Evolutionary conservation across 1,140 invertebrate species (phyloP).

Genomic region (Archivesica marissinica): DNA sequence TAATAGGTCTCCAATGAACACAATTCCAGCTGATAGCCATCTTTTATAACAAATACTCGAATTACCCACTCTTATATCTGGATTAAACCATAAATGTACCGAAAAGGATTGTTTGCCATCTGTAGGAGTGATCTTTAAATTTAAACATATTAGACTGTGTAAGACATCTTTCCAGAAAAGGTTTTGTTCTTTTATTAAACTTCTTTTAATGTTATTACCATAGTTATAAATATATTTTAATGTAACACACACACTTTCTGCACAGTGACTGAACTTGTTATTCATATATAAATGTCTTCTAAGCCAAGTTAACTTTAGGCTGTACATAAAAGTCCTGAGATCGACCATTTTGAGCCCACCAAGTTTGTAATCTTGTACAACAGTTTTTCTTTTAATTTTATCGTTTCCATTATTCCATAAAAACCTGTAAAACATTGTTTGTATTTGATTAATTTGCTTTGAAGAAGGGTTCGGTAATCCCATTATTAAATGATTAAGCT

Average conservation of each 20-base stretch:
- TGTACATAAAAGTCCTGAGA: background rate
- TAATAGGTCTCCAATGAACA: background rate
- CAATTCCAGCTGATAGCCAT: background rate
- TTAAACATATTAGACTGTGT: background rate
- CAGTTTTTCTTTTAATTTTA: conserved; percentile 15
- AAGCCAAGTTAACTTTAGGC: conserved; percentile 6
- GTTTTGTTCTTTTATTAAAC: background rate
- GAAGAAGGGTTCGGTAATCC: background rate
- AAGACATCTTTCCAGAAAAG: conserved; percentile 12
- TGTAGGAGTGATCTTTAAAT: background rate
- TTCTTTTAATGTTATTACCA: background rate
- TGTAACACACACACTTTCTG: background rate
- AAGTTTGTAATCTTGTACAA: background rate
- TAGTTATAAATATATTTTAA: background rate
- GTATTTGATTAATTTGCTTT: background rate
- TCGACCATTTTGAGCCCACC: conserved; percentile 2
- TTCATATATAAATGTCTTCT: background rate
- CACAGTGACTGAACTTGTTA: background rate
- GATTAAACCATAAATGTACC: conserved; percentile 15
- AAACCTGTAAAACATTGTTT: background rate
- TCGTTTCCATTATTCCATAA: background rate
- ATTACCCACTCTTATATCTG: background rate
- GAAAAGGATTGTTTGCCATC: conserved; percentile 13
- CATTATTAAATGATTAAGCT: background rate
- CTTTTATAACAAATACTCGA: conserved; percentile 7